Evolutionary conservation across 2,113 vertebrate genomes (phyloP), one percentile per base, ranked within the genome.

Genomic region (Garra rufa): DNA sequence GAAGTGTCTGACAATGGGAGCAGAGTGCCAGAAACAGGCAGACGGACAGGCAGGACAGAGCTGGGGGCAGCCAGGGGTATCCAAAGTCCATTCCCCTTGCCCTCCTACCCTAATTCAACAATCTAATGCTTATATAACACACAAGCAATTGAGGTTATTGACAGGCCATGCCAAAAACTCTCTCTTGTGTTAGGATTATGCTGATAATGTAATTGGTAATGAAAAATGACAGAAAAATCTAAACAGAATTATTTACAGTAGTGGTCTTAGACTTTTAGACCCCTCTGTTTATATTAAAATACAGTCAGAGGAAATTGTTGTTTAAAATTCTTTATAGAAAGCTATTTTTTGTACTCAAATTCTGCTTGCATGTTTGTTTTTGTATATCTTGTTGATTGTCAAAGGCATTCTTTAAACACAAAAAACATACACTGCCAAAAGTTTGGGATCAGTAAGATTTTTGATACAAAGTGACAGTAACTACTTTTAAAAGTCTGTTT

Each of bases 1-100:
- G 94, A 95, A 95, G 92, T 91, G 89, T 80, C 81, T 88, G 90
- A 94, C 94, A 95, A 95, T 94, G 89, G 93, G 87, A 91, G 92
- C 92, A 92, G 92, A 93, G 91, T 92, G 90, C 92, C 93, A 94
- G 91, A 93, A 93, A 93, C 92, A 93, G 89, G 91, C 90, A 92
- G 93, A 91, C 93, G 92, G 89, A 92, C 90, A 91, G 92, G 92
- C 85, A 88, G 87, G 84, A 87, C 85, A 86, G 90, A 91, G 88
- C 89, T 83, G 59, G 85, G 76, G 83, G 83, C 55, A 84, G 65
- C 41, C 43, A 63, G 52, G 55, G 75, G 81, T 79, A 67, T 87
- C 46, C 86, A 76, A 48, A 76, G 75, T 84, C 84, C 67, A 50
- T 70, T 55, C 81, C 38, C 63, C 50, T 28, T 50, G 34, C 78